Percentiles rank a stretch among this genome's conserved stretches.
Conservation (phyloP, 2,797 vertebrate genomes). For the Coregonus suidteri region DNA sequence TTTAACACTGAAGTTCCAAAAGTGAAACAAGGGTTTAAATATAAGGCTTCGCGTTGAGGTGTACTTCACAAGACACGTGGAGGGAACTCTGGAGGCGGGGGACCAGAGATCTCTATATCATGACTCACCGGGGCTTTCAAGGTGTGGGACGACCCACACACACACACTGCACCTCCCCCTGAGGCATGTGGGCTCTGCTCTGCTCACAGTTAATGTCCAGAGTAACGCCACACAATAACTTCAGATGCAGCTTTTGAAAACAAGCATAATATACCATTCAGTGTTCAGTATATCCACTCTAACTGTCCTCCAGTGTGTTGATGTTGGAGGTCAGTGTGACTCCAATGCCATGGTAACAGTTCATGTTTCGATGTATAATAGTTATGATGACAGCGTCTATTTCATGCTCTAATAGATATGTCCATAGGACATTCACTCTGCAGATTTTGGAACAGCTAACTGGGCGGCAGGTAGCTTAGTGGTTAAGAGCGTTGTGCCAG, state of each 20-base stretch:
- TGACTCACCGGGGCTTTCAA: constrained; percentile 63
- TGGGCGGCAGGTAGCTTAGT: no score
- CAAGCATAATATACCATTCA: neutral
- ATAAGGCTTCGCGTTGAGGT: constrained; percentile 43
- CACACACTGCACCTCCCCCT: constrained; percentile 14
- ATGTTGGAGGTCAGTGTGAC: no score
- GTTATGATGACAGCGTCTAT: no score
- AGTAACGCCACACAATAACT: neutral
- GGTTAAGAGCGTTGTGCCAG: no score
- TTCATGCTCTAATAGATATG: no score
- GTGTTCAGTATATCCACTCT: no score
- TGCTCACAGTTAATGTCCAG: constrained; percentile 42
- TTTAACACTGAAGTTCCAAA: constrained; percentile 43
- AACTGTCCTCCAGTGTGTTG: no score
- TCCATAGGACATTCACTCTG: no score
- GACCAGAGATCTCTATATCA: constrained; percentile 57
- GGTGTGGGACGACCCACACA: constrained; percentile 40
- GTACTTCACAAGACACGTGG: neutral
- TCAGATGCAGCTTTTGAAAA: neutral
- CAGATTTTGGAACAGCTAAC: no score
- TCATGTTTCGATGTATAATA: no score
- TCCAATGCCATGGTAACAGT: no score
- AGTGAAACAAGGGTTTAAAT: constrained; percentile 55
- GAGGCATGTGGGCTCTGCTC: constrained; percentile 17
- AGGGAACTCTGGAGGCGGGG: constrained; percentile 59